Conservation (phyloP, 2,797 vertebrate species). For the Mus caroli region DNA sequence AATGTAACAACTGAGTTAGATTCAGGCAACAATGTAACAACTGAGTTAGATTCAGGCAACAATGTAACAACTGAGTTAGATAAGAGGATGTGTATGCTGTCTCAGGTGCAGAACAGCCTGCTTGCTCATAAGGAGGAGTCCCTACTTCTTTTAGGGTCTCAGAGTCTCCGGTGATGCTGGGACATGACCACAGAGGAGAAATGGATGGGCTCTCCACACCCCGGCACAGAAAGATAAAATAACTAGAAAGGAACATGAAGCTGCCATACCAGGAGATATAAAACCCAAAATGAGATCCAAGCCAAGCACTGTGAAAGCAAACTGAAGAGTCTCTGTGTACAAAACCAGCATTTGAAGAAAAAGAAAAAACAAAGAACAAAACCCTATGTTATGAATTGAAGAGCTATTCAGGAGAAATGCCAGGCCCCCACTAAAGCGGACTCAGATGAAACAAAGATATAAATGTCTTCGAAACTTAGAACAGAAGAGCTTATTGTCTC, state of each 20-base stretch:
- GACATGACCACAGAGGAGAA: not conserved
- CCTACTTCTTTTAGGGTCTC: not conserved
- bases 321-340: not conserved
- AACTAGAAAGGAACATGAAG: not conserved
- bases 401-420: not conserved
- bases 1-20: too few relatives aligned
- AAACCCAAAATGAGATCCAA: not conserved
- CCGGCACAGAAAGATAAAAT: not conserved
- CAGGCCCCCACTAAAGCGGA: not conserved
- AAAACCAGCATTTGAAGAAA: too few relatives aligned
- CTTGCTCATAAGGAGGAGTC: not conserved
- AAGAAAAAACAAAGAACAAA: not conserved
- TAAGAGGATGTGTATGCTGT: not conserved
- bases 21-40: too few relatives aligned
- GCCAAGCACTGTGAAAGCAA: not conserved
- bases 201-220: too few relatives aligned
- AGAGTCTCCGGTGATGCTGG: not conserved
- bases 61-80: too few relatives aligned
- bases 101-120: not conserved
- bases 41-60: too few relatives aligned
- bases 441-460: not conserved
- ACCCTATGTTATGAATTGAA: not conserved
- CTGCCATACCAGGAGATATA: too few relatives aligned
- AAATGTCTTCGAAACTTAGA: not conserved
- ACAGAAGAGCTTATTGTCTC: not conserved